These are phyloP conservation scores for Oceanites oceanicus DNA, from an alignment of 2,113 vertebrate genomes.

Conservation along the genomic window DNA sequence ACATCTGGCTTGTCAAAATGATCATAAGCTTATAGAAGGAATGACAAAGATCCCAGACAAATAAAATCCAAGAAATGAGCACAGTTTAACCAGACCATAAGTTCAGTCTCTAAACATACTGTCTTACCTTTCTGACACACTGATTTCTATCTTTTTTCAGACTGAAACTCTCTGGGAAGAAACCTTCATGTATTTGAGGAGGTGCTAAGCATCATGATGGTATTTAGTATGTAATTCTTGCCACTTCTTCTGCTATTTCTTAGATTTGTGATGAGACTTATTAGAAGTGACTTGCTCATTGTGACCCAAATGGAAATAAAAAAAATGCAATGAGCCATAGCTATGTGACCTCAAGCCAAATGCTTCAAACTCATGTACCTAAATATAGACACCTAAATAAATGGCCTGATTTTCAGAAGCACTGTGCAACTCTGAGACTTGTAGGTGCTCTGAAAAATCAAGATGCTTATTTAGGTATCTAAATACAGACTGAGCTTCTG, in stretches of 20 bases:
- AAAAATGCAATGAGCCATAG: conserved; percentile 47
- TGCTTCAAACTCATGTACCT: conserved; percentile 40
- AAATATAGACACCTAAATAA: conserved; percentile 67
- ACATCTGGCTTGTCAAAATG: background rate
- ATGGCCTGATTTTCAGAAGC: conserved; percentile 56
- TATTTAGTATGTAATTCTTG: background rate
- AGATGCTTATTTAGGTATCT: background rate
- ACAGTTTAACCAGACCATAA: background rate
- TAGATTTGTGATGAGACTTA: background rate
- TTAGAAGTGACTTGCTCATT: conserved; percentile 46
- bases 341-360: conserved; percentile 59
- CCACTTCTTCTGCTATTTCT: background rate
- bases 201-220: background rate
- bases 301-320: conserved; percentile 60
- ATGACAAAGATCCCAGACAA: background rate
- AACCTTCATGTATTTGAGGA: background rate
- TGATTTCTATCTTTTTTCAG: background rate
- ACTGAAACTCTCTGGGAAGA: background rate
- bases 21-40: background rate
- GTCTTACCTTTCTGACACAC: background rate
- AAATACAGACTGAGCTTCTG: background rate
- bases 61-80: background rate
- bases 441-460: conserved; percentile 48
- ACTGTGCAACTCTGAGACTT: background rate
- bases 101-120: background rate